Conservation (phyloP, 2,888 invertebrate genomes). For the Brenthis daphne region DNA sequence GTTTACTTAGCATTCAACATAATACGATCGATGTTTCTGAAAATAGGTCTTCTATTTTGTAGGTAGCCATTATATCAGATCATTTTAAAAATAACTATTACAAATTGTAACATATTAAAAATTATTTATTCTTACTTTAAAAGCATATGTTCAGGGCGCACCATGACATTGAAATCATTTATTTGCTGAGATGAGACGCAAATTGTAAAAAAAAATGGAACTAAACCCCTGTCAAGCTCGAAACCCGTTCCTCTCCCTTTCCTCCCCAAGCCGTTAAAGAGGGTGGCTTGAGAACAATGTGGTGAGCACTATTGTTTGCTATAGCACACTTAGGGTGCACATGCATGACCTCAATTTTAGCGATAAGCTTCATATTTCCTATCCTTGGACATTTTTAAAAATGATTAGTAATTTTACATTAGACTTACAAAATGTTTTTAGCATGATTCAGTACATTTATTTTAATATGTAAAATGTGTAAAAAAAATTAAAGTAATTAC, state of each 20-base stretch:
- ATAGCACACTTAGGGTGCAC: conserved; percentile 22
- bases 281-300: conserved; percentile 34
- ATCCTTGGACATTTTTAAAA: neutral
- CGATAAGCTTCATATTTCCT: conserved; percentile 15
- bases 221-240: conserved; percentile 18
- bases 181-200: neutral
- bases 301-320: conserved; percentile 34
- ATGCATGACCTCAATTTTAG: conserved; percentile 30
- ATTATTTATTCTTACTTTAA: too few species aligned
- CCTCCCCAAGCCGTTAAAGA: conserved; percentile 26
- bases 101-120: too few species aligned
- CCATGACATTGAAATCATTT: neutral
- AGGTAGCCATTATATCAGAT: too few species aligned
- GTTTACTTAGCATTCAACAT: too few species aligned
- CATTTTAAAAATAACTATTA: too few species aligned
- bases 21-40: too few species aligned
- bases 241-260: conserved; percentile 31
- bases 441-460: too few species aligned
- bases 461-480: too few species aligned
- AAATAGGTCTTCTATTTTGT: too few species aligned
- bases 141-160: neutral
- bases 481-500: too few species aligned
- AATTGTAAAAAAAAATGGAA: conserved; percentile 20
- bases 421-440: neutral
- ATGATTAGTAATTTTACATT: neutral